Evolutionary conservation across 2,888 invertebrate genomes (phyloP), one percentile per base, ranked within the genome.

Genomic region (Chouioia cunea): DNA sequence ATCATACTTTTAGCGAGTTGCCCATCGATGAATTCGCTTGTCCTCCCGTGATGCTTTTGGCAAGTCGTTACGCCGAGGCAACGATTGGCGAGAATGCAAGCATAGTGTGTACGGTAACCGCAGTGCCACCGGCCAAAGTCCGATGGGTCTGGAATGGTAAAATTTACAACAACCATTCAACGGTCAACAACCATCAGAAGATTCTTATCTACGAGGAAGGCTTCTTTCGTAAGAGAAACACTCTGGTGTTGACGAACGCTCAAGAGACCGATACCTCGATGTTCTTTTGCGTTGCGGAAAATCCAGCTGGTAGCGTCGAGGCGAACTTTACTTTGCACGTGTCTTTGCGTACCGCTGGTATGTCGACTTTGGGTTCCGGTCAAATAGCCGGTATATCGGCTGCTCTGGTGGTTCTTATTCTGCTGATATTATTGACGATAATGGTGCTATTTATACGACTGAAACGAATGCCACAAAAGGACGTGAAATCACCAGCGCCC

Each of bases 141-240:
- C 93, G 91, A 79, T 96, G 96, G 96, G 94, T 93, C 82, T 94
- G 93, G 92, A 93, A 94, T 80, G 94, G 95, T 0, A 89, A 93
- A 58, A 87, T 92, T 70, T 88, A 96, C 73, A 87, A 90, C 64
- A 95, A 95, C 83, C 93, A 93, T 80, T 93, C 93, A 60, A 90
- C 90, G 59, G 93, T 94, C 79, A 93, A 93, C 80, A 90, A 92
- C 43, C 92, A 93, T 79, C 94, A 95, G 81, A 91, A 90, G 80
- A 90, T 94, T 58, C 89, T 90, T 78, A 91, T 95, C 76, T 91
- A 88, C 79, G 95, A 95, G 86, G 91, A 92, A 74, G 93, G 93
- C 0, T 90, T 91, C 58, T 90, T 91, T 70, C 92, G 93, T 80
- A 94, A 93, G 86, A 90, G 90, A 75, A 95, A 94, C 71, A 90